Conservation (phyloP, 2,113 vertebrate species). For the Cryptomyrus ogoouensis region DNA sequence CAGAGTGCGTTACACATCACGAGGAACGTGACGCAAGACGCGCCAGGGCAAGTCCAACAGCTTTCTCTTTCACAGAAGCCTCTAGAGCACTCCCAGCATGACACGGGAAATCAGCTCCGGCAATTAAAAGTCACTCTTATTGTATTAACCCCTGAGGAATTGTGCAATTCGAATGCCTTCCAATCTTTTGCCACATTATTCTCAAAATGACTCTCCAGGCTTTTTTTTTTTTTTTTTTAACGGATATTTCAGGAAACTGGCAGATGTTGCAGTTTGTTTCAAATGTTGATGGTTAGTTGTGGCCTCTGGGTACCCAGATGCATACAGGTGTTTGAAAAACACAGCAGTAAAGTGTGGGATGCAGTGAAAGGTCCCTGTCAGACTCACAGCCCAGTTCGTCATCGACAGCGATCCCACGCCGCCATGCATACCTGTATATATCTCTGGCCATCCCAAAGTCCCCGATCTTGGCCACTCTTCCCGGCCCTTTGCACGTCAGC, state of each 20-base stretch:
- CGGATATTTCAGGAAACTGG: neutral
- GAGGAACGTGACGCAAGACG: neutral
- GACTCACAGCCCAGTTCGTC: neutral
- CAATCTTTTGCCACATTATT: neutral
- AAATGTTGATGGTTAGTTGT: neutral
- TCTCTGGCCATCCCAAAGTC: constrained; percentile 98
- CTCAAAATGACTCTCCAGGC: neutral
- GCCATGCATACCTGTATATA: constrained; percentile 81
- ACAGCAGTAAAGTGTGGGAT: neutral
- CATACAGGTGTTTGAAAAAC: neutral
- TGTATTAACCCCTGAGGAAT: neutral
- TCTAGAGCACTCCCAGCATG: neutral
- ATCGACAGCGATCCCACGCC: neutral
- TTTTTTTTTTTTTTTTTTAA: neutral
- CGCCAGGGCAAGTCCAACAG: neutral
- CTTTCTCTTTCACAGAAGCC: too few species aligned
- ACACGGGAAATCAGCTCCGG: neutral
- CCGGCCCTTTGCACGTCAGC: constrained; percentile 84
- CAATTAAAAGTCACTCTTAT: neutral
- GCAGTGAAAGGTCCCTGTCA: neutral
- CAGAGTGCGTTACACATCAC: neutral
- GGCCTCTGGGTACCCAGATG: neutral
- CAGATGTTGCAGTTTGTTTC: neutral
- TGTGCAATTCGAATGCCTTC: neutral
- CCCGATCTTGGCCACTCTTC: constrained; percentile 91